Evolutionary conservation across 2,888 invertebrate genomes (phyloP), one percentile per base, ranked within the genome.

Genomic region (Plutella xylostella): DNA sequence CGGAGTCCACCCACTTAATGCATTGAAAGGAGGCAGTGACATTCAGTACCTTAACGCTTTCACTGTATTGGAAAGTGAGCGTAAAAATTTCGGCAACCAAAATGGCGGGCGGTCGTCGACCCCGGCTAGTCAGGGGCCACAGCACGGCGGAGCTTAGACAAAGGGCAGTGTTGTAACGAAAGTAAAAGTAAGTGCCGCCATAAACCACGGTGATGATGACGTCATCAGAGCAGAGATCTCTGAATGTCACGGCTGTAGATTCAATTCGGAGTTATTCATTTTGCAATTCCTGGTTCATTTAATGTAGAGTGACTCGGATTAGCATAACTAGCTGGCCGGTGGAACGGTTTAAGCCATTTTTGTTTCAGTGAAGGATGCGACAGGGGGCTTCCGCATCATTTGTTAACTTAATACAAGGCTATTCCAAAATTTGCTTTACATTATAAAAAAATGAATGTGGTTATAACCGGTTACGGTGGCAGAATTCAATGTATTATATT

Each of bases 21-120:
- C 63, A 70, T 68, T 72, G 75, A 80, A 80, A 79, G 79, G 82
- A 82, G 75, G 65, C 76, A 76, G 67, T 79, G 79, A 79, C 78
- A 79, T 78, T 80, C 70, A 59, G 75, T 73, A 76, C 76, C 67
- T 79, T 77, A 78, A 79, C 80, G 77, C 83, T 83, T 83, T 83
- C 83, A 83, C 83, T 72, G 58, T 74, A 79, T 83, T 83, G 80
- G 83, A 83, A 83, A 83, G 83, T 82, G 74, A 80, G 75, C 74
- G 82, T 80, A 80, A 82, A 82, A 82, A 80, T 78, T 82, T 83
- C 79, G 83, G 79, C 79, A 80, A 73, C 58, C 72, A 67, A 70
- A 72, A 75, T 71, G 74, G 68, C 69, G 69, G 50, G 61, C 67
- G 80, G 68, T 69, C 79, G 66, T 65, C 63, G 76, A 79, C 78